phyloP scores from a whole-genome alignment of 2,113 vertebrate genomes.

The Rhizomys pruinosus region DNA sequence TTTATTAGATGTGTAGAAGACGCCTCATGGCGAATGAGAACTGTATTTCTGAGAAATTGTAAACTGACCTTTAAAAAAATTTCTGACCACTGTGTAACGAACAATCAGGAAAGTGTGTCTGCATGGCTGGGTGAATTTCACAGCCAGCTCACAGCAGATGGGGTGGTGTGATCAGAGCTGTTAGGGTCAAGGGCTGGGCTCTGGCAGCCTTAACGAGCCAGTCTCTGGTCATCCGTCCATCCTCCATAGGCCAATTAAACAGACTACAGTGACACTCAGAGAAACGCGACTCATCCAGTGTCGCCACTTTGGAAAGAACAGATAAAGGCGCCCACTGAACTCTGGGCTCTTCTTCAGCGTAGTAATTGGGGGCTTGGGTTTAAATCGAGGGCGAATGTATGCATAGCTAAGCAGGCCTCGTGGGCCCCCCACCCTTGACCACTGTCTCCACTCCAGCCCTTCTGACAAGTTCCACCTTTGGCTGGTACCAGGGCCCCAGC shows the following conservation, averaged over 20 bases:
- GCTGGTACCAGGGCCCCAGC: neutral
- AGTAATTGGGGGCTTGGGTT: neutral
- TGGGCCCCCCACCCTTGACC: neutral
- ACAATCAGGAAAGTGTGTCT: neutral
- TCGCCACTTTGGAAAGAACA: neutral
- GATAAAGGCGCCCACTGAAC: no score
- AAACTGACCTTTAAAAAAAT: constrained; percentile 6
- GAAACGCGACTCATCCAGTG: neutral
- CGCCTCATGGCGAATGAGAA: neutral
- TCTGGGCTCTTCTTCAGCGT: no score
- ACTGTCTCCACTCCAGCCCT: no score
- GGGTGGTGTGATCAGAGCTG: neutral
- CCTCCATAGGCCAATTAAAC: neutral
- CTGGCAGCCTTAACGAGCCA: neutral
- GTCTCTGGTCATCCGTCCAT: neutral
- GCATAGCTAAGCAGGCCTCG: no score
- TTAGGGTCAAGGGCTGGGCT: neutral
- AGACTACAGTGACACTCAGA: neutral
- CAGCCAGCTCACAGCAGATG: neutral
- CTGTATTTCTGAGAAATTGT: constrained; percentile 20
- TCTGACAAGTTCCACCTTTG: neutral
- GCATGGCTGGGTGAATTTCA: neutral
- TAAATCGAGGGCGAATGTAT: no score
- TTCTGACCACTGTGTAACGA: neutral
- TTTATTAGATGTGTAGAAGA: neutral